A percentile compares a stretch with the other conserved stretches of the same genome.
Conservation (phyloP, 2,113 vertebrate species). For the Bos indicus region DNA sequence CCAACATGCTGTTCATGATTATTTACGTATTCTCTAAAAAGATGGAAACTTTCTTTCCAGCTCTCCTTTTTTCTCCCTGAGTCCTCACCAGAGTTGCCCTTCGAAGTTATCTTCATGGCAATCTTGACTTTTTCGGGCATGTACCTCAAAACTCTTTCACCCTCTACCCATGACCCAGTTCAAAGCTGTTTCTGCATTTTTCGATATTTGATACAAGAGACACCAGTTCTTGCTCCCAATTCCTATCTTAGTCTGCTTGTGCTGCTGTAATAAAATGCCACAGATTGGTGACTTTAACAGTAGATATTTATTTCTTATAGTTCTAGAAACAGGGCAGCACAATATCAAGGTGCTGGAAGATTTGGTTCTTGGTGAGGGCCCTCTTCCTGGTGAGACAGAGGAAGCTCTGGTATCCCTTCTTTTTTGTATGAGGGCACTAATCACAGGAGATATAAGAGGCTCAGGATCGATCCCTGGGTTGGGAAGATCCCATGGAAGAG, state of each 20-base stretch:
- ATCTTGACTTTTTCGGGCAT: not conserved
- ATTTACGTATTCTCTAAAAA: not conserved
- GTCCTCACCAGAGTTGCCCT: not conserved
- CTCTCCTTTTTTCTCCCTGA: not conserved
- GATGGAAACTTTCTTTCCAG: not conserved
- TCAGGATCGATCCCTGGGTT: not conserved
- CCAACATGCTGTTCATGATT: not conserved
- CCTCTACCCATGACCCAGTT: not conserved
- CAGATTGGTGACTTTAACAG: not conserved
- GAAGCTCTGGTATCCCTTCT: not conserved
- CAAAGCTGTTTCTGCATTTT: not conserved
- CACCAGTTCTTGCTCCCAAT: not conserved
- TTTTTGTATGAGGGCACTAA: not conserved
- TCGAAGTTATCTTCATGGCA: not conserved
- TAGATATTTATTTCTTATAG: not conserved
- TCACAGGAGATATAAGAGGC: not conserved
- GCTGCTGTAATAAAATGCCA: not conserved
- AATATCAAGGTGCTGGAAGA: not conserved
- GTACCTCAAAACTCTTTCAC: not conserved
- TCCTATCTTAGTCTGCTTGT: not conserved
- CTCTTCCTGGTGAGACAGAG: not conserved
- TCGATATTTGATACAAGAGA: not conserved
- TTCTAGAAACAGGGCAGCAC: not conserved
- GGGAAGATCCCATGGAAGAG: not conserved
- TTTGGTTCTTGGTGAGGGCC: not conserved